Base-by-base conservation (phyloP, 2,797 vertebrate species). In the Syndactyla subalaris region DNA sequence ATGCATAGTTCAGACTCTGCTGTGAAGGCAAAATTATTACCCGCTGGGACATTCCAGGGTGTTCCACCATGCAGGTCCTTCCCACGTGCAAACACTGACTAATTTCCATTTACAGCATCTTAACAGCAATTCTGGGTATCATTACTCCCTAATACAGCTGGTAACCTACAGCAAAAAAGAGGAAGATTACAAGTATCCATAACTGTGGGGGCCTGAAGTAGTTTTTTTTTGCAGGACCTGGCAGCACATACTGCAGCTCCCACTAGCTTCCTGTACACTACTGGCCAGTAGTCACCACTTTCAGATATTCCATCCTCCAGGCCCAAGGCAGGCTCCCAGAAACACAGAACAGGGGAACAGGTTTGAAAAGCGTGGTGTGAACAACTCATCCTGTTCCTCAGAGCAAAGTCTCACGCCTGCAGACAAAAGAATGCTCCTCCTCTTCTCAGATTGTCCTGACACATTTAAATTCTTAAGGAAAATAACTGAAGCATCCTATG, bases 1-100 rank as follows among this genome's bases (percentile, higher is more conserved):
- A 43, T 43, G 63, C 71, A 76, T 49, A 54, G 74, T 49, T 92
- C 80, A 79, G 72, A 43, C 52, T 88, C 58, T 74, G 86, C 90
- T 87, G 45, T 45, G 48, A 93, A 91, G 57, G 78, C 84, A 93
- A 82, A 94, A 92, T 86, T 54, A 48, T 67, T 91, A 85, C 71
- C 77, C 0, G 0, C 71, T 87, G 63, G 67, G 71, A 29, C 80
- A 76, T 88, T 82, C 73, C 80, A 82, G 67, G 58, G 55, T 92
- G 59, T 87, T 93, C 77, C 74, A 82, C 49, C 0, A 0, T 43
- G 32, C 8, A 2, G 58, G 62, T 70, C 73, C 66, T 92, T 92
- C 59, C 83, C 67, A 66, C 0, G 0, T 78, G 76, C 74, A 79
- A 49, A 45, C 71, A 27, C 38, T 20, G 46, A 48, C 63, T 88